Percentiles rank a stretch among this genome's conserved stretches.
Conservation (phyloP, 2,797 vertebrate genomes). For the Lagorchestes hirsutus region DNA sequence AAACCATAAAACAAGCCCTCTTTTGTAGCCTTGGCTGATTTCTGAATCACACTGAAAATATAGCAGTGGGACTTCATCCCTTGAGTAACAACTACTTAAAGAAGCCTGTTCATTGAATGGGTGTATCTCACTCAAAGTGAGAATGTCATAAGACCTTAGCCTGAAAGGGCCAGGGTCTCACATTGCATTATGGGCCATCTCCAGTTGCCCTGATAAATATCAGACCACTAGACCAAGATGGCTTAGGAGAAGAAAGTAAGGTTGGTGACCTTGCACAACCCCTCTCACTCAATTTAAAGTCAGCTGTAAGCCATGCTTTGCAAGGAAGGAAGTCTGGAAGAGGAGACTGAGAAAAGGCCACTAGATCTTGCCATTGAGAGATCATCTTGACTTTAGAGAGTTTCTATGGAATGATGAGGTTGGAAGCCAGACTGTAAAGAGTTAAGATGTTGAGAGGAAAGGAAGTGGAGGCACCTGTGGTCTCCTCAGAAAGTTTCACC, state of each 20-base stretch:
- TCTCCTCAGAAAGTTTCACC: not conserved
- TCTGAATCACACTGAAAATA: not conserved
- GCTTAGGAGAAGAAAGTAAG: too few relatives aligned
- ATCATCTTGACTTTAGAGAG: not conserved
- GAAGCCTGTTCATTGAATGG: too few relatives aligned
- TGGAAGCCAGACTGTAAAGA: not conserved
- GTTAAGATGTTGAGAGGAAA: not conserved
- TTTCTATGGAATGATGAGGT: not conserved
- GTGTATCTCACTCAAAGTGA: too few relatives aligned
- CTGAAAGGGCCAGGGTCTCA: too few relatives aligned
- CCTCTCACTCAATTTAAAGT: too few relatives aligned
- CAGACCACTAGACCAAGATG: too few relatives aligned
- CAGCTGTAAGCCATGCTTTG: too few relatives aligned
- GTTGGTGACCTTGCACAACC: too few relatives aligned
- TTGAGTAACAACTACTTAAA: too few relatives aligned
- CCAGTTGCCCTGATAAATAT: too few relatives aligned
- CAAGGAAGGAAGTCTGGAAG: not conserved
- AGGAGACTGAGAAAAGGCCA: not conserved
- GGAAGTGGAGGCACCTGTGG: not conserved
- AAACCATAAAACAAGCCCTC: not conserved
- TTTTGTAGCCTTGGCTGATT: not conserved
- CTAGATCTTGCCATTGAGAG: not conserved
- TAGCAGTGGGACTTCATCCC: not conserved
- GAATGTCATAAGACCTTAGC: too few relatives aligned
- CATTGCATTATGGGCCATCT: too few relatives aligned